Base-by-base conservation (phyloP, 1,140 invertebrate species). In the Lordiphosa collinella region DNA sequence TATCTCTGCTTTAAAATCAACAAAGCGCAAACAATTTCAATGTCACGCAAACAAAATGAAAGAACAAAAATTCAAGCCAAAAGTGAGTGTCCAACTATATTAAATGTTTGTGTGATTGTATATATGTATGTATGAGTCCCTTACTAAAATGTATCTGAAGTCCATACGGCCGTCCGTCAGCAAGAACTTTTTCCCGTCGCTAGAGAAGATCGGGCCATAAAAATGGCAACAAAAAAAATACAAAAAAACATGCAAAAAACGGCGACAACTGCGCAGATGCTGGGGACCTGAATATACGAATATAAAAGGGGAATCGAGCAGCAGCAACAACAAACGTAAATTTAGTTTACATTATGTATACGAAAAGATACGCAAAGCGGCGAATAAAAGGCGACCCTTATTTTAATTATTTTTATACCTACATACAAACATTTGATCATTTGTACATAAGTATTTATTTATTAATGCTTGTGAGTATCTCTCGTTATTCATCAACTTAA, bases 1-100 rank as follows among this genome's bases (percentile, higher is more conserved):
- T 82, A 82, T 82, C 78, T 78, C 72, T 73, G 78, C 68, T 72
- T 73, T 62, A 60, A 73, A 80, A 84, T 84, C 78, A 72, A 84
- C 78, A 84, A 62, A 84, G 60, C 78, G 55, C 59, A 84, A 76
- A 84, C 76, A 72, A 84, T 84, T 84, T 84, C 78, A 84, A 84
- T 84, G 78, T 84, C 78, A 84, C 54, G 49, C 44, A 47, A 49
- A 35, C 34, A 69, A 63, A 18, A 22, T 22, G 0, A 29, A 29
- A 29, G 7, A 29, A 29, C 7, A 34, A 40, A 61, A 73, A 56
- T 43, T 47, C 36, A 62, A 65, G 72, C 70, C 74, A 65, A 79
- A 78, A 79, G 74, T 79, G 68, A 73, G 74, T 79, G 74, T 38
- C 74, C 74, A 79, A 79, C 74, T 79, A 66, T 67, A 66, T 58